These are phyloP conservation scores for Pampusana beccarii DNA, from an alignment of 2,113 vertebrate genomes.

Conservation along the genomic window DNA sequence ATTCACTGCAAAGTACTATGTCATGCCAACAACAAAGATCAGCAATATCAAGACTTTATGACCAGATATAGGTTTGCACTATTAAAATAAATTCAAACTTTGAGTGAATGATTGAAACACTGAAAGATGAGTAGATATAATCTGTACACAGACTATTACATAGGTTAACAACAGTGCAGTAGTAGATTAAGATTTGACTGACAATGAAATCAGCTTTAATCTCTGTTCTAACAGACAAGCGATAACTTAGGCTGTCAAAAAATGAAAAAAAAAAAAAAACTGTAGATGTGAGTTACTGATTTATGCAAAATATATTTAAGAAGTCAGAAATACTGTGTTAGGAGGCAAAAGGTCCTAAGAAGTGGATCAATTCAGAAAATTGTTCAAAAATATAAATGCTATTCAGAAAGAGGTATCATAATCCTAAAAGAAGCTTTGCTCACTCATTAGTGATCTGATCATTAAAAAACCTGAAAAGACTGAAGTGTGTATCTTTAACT, in stretches of 20 bases:
- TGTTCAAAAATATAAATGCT: neutral
- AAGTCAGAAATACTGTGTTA: neutral
- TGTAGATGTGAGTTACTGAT: neutral
- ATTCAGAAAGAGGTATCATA: neutral
- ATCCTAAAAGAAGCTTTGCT: neutral
- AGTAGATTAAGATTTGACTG: neutral
- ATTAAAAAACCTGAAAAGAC: neutral
- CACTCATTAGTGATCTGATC: neutral
- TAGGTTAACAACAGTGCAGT: neutral
- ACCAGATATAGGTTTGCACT: neutral
- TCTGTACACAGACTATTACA: neutral
- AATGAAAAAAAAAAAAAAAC: neutral
- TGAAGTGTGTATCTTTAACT: neutral
- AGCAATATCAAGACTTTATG: neutral
- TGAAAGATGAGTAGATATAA: neutral
- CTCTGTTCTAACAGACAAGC: neutral
- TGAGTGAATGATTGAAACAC: neutral
- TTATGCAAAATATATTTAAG: neutral
- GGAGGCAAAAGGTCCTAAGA: neutral
- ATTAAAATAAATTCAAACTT: neutral
- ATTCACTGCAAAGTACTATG: neutral
- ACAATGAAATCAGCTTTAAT: neutral
- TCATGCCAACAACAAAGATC: neutral
- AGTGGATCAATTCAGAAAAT: neutral
- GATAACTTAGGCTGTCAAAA: neutral